Conservation (phyloP, 2,113 vertebrate species). For the Sardina pilchardus region DNA sequence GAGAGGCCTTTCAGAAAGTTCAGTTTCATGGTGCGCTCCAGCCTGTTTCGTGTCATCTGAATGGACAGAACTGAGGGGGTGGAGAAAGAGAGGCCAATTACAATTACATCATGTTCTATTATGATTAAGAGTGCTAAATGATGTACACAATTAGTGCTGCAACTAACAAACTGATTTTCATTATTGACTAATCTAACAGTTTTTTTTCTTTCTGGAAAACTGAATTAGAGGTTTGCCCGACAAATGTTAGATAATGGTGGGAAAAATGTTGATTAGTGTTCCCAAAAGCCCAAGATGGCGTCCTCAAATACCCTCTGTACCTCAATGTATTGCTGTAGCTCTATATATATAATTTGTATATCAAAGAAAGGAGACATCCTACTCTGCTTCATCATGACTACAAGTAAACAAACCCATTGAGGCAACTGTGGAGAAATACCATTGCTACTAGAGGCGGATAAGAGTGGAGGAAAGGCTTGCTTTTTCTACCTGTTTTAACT, state of each 20-base stretch:
- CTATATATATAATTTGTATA: neutral
- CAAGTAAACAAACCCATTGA: neutral
- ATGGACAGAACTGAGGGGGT: slow-evolving; percentile 82
- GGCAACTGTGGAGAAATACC: no score
- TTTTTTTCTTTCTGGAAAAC: no score
- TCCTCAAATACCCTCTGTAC: no score
- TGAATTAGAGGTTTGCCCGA: no score
- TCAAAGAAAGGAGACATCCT: neutral
- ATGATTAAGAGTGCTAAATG: neutral
- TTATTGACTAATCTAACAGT: no score
- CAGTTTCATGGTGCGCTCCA: slow-evolving; percentile 77
- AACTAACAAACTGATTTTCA: no score
- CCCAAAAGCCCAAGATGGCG: no score
- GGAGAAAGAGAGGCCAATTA: neutral
- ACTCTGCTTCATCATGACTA: neutral
- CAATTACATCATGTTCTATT: slow-evolving; percentile 5
- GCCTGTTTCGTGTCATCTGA: slow-evolving; percentile 77
- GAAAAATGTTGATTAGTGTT: no score
- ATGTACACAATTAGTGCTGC: neutral
- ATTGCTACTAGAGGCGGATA: neutral
- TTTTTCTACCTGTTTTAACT: slow-evolving; percentile 82
- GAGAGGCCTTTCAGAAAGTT: slow-evolving; percentile 85
- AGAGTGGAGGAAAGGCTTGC: neutral
- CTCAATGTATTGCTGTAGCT: no score
- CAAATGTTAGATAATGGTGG: no score